Evolutionary conservation across 2,888 invertebrate species (phyloP).

Genomic region (Dyspetes luteomarginatus): DNA sequence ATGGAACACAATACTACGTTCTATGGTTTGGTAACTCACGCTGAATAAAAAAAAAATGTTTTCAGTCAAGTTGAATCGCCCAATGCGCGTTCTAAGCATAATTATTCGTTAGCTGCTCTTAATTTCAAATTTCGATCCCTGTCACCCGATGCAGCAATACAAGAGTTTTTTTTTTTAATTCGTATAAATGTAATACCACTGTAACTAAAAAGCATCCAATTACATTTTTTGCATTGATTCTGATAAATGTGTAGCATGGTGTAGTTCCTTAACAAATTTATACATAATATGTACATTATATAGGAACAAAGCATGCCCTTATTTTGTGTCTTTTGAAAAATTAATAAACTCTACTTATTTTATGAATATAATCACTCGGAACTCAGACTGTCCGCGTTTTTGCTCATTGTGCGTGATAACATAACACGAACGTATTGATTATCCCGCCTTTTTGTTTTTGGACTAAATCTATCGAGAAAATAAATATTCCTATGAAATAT

Average conservation of each 20-base stretch:
- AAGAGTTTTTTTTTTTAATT: not conserved
- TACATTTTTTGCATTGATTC: conserved; percentile 20
- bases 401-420: conserved; percentile 42
- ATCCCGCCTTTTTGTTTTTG: conserved; percentile 2
- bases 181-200: not conserved
- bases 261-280: conserved; percentile 46
- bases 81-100: conserved; percentile 23
- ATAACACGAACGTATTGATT: conserved; percentile 24
- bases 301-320: conserved; percentile 54
- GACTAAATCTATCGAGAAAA: conserved; percentile 47
- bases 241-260: conserved; percentile 13
- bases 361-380: conserved; percentile 19
- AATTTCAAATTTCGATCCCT: not conserved
- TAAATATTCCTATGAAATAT: conserved; percentile 60
- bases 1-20: conserved; percentile 32
- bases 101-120: not conserved
- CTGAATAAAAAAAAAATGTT: not conserved
- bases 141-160: not conserved
- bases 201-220: conserved; percentile 30
- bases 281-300: conserved; percentile 33
- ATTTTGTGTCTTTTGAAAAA: conserved; percentile 10
- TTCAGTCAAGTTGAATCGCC: conserved; percentile 23
- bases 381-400: conserved; percentile 13
- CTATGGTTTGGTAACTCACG: conserved; percentile 35
- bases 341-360: conserved; percentile 27